These are phyloP conservation scores for Chlamydotis undulata DNA, from an alignment of 2,113 vertebrate species.

Conservation along the genomic window DNA sequence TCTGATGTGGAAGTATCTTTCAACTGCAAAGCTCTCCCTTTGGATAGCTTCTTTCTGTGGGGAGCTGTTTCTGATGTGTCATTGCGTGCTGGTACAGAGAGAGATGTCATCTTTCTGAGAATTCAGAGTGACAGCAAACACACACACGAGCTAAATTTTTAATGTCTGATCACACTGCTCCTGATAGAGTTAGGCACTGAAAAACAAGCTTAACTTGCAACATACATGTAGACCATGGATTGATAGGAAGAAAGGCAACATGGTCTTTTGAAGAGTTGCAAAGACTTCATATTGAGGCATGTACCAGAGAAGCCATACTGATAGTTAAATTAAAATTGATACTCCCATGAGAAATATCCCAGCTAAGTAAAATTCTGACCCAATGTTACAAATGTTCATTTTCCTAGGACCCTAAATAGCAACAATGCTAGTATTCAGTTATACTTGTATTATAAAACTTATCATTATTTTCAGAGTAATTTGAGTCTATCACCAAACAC, in stretches of 20 bases:
- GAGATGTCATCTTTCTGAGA: not conserved
- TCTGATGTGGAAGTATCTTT: constrained; percentile 2
- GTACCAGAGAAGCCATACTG: not conserved
- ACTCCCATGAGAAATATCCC: not conserved
- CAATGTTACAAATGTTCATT: not conserved
- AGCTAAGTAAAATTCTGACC: not conserved
- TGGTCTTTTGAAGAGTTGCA: not conserved
- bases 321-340: not conserved
- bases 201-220: not conserved
- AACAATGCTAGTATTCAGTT: not conserved
- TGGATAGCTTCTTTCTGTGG: not conserved
- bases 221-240: not conserved
- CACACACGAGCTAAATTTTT: not conserved
- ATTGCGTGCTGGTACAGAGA: not conserved
- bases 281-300: not conserved
- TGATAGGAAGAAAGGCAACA: not conserved
- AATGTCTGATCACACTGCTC: not conserved
- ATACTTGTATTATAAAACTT: not conserved
- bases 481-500: not conserved
- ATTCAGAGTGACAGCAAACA: not conserved
- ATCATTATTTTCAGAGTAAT: not conserved
- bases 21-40: not conserved
- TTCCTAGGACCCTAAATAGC: not conserved
- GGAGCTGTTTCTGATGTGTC: constrained; percentile 17
- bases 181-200: not conserved